phyloP scores from a whole-genome alignment of 2,113 vertebrate species.

The Rhipidura dahli region DNA sequence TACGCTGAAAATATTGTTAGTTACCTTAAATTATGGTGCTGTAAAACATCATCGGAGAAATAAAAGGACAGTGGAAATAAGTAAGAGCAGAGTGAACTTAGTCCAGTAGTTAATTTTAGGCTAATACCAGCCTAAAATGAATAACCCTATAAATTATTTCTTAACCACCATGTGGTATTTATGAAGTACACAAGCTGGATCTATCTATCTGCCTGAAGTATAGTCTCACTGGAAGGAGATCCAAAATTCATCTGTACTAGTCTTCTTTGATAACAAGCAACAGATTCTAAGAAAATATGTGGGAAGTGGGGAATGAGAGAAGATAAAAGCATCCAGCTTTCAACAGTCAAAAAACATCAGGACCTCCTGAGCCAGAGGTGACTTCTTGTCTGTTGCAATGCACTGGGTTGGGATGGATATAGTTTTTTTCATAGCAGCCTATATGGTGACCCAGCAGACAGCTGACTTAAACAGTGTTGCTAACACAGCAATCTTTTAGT shows the following conservation, averaged over 20 bases:
- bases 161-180: background rate
- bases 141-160: background rate
- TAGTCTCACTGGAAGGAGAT: background rate
- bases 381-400: background rate
- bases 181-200: background rate
- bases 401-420: background rate
- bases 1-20: background rate
- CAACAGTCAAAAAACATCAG: background rate
- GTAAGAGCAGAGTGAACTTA: background rate
- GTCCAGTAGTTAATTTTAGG: background rate
- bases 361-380: background rate
- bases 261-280: background rate
- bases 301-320: background rate
- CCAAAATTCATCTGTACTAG: background rate
- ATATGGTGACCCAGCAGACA: background rate
- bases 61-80: background rate
- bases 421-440: background rate
- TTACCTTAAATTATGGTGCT: background rate
- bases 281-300: background rate
- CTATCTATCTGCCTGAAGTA: background rate
- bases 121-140: background rate
- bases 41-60: background rate
- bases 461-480: background rate
- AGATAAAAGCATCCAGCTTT: background rate
- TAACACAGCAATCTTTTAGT: background rate